A percentile compares a stretch with the other conserved stretches of the same genome.
These are phyloP conservation scores for Venustoraphidia nigricollis DNA, from an alignment of 2,888 invertebrate genomes.

Conservation along the genomic window DNA sequence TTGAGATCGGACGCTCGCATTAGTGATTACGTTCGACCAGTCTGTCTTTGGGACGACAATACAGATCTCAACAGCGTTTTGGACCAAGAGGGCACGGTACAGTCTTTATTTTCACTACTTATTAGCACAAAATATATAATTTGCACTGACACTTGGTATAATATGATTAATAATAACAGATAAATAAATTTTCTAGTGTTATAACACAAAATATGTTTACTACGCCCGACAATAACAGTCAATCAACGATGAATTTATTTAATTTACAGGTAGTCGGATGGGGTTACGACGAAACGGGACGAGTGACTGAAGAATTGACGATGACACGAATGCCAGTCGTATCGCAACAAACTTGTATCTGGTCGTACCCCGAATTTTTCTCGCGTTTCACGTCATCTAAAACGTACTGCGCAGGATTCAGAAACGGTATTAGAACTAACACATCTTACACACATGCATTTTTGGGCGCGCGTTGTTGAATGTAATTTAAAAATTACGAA, in stretches of 20 bases:
- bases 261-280: conserved; percentile 25
- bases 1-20: conserved; percentile 17
- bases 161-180: too few species aligned
- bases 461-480: not conserved
- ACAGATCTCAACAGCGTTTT: conserved; percentile 14
- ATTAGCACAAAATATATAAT: too few species aligned
- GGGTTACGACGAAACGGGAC: conserved; percentile 41
- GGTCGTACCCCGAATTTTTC: conserved; percentile 44
- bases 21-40: conserved; percentile 23
- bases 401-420: conserved; percentile 33
- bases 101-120: not conserved
- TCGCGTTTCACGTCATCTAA: conserved; percentile 38
- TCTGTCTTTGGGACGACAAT: conserved; percentile 23
- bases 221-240: too few species aligned
- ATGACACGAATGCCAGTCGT: conserved; percentile 44
- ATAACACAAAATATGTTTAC: too few species aligned
- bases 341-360: conserved; percentile 39
- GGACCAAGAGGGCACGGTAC: conserved; percentile 16
- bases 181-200: too few species aligned
- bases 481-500: too few species aligned
- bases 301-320: conserved; percentile 38
- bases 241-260: not conserved
- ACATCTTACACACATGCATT: not conserved
- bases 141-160: too few species aligned
- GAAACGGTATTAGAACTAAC: conserved; percentile 23